Percentiles rank a stretch among this genome's conserved stretches.
phyloP scores from a whole-genome alignment of 2,888 invertebrate genomes.

The Cephus rjabovi region DNA sequence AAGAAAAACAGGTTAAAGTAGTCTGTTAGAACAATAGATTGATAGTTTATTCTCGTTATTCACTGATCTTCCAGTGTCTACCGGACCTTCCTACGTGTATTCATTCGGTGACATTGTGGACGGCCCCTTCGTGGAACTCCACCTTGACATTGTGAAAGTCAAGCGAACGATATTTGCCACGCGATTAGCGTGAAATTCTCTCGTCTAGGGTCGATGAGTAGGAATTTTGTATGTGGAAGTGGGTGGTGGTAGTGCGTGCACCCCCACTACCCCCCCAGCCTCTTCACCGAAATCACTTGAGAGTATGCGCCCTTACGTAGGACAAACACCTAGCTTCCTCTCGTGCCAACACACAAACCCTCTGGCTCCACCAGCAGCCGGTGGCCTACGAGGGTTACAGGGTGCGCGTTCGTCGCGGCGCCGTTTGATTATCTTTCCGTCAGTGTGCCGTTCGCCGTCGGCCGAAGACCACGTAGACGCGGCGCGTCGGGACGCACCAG shows the following conservation, averaged over 20 bases:
- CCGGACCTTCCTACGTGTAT: background rate
- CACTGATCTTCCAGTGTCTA: background rate
- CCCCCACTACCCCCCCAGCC: background rate
- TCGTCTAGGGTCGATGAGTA: too few species aligned
- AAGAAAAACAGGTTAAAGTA: background rate
- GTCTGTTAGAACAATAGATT: background rate
- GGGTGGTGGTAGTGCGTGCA: background rate
- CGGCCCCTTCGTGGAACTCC: background rate
- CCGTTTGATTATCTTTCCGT: constrained; percentile 42
- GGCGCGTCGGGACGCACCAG: constrained; percentile 20
- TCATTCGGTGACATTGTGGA: background rate
- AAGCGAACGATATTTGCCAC: too few species aligned
- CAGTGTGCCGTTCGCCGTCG: constrained; percentile 62
- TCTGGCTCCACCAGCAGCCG: background rate
- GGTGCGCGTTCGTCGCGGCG: constrained; percentile 55
- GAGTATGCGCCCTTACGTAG: constrained; percentile 25
- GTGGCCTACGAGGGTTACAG: constrained; percentile 33
- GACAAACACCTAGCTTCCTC: constrained; percentile 32
- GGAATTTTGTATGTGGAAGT: too few species aligned
- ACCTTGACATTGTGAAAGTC: background rate
- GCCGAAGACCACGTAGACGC: constrained; percentile 52
- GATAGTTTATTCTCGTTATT: background rate
- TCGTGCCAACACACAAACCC: constrained; percentile 8
- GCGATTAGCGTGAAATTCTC: too few species aligned
- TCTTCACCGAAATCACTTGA: constrained; percentile 20